Base-by-base conservation (phyloP, 1,140 invertebrate species). In the Trichomalopsis sarcophagae region DNA sequence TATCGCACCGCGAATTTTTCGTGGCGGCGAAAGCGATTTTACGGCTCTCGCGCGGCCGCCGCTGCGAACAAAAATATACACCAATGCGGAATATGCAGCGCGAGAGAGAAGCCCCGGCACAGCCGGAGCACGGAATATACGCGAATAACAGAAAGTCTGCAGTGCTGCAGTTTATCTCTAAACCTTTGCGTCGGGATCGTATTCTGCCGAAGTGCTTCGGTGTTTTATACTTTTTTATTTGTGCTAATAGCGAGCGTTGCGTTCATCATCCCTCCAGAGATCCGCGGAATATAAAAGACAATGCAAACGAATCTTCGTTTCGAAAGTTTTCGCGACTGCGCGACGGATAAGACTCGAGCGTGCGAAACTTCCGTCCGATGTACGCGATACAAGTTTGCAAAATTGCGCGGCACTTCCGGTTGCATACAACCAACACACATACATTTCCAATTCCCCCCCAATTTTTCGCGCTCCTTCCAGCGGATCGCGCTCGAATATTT, bases 31-130 rank as follows among this genome's bases (percentile, higher is more conserved):
- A 85, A 84, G 76, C 36, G 79, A 71, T 66, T 86, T 81, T 74
- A 73, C 69, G 77, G 82, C 75, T 62, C 50, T 33, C 33, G 81
- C 40, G 69, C 78, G 78, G 66, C 68, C 86, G 50, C 30, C 73
- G 74, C 86, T 40, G 30, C 76, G 77, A 74, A 85, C 79, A 87
- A 88, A 87, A 86, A 87, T 84, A 88, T 30, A 80, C 55, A 80
- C 55, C 14, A 21, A 36, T 27, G 27, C 27, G 27, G 27, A 27
- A 27, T 27, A 27, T 27, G 27, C 27, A 27, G 27, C 27, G 27
- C 27, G 17, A 74, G 71, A 74, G 71, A 30, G 33, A 30, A 30
- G 13, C 55, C 14, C 13, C 21, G 14, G 55, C 2, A 40, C 36
- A 9, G 7, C 36, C 5, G 7, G 40, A 44, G 6, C 47, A 4